These are phyloP conservation scores for Tetraneura akinire DNA, from an alignment of 1,140 invertebrate genomes.

Conservation along the genomic window DNA sequence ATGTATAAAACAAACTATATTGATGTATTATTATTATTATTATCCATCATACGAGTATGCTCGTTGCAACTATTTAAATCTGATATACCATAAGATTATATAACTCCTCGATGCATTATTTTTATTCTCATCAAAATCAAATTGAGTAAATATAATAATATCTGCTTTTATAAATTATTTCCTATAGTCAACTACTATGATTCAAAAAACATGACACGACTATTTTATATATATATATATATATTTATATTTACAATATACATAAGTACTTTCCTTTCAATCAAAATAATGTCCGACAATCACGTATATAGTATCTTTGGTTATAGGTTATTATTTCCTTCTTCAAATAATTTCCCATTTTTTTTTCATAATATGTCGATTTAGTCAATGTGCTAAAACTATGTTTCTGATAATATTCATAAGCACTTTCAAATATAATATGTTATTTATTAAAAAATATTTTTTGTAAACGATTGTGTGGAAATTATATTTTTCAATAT, in stretches of 20 bases:
- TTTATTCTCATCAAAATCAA: conserved; percentile 32
- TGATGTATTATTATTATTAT: too few relatives aligned
- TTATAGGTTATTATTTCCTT: conserved; percentile 23
- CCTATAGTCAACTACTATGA: conserved; percentile 26
- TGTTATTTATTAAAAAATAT: too few relatives aligned
- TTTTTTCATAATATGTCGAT: not conserved
- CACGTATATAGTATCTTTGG: not conserved
- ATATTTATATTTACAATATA: too few relatives aligned
- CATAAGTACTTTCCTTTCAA: conserved; percentile 35
- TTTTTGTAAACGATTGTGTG: not conserved
- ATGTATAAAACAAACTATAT: too few relatives aligned
- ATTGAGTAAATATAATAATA: conserved; percentile 25
- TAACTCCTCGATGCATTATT: not conserved
- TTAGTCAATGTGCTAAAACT: not conserved
- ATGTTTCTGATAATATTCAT: not conserved
- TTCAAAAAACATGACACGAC: conserved; percentile 38
- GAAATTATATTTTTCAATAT: not conserved
- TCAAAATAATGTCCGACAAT: conserved; percentile 11
- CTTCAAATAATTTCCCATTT: not conserved
- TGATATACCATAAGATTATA: not conserved
- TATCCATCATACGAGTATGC: too few relatives aligned
- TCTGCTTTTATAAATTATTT: conserved; percentile 25
- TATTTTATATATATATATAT: too few relatives aligned
- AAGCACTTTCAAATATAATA: too few relatives aligned
- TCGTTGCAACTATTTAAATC: not conserved